Conservation (phyloP, 1,140 invertebrate species). For the Chrysoperla carnea region DNA sequence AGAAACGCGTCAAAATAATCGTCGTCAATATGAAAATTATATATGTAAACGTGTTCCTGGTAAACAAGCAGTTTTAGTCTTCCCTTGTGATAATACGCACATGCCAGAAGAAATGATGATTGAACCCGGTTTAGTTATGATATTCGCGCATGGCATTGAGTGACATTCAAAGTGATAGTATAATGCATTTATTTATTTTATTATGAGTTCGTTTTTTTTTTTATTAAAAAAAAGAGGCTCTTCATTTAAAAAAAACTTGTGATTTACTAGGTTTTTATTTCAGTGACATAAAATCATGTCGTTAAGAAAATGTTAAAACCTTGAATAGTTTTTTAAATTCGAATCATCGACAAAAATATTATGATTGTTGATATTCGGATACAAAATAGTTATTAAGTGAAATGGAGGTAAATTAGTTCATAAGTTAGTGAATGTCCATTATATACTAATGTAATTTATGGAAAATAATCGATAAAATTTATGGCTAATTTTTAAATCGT, state of each 20-base stretch:
- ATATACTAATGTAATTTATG: no score
- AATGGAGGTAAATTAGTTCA: no score
- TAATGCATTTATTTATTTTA: slow-evolving; percentile 17
- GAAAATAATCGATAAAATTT: no score
- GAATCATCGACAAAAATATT: no score
- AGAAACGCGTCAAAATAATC: slow-evolving; percentile 83
- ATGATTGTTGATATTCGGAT: no score
- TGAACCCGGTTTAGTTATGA: slow-evolving; percentile 95
- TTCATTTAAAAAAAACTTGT: slow-evolving; percentile 18
- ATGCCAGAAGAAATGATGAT: slow-evolving; percentile 92
- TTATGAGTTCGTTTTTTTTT: slow-evolving; percentile 23
- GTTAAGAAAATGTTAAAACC: neutral
- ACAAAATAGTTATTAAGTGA: no score
- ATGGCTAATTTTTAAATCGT: no score
- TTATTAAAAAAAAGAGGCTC: slow-evolving; percentile 25
- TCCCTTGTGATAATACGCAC: slow-evolving; percentile 86
- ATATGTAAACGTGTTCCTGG: slow-evolving; percentile 86
- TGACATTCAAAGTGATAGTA: slow-evolving; percentile 25
- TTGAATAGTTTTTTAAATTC: no score
- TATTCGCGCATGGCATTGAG: slow-evolving; percentile 95
- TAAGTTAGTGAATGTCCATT: no score
- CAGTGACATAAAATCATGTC: neutral
- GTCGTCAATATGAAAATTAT: slow-evolving; percentile 84
- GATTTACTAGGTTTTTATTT: slow-evolving; percentile 18
- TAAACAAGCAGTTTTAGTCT: slow-evolving; percentile 86